Evolutionary conservation across 2,113 vertebrate species (phyloP).

Genomic region (Stomatorhinus ivindoensis): DNA sequence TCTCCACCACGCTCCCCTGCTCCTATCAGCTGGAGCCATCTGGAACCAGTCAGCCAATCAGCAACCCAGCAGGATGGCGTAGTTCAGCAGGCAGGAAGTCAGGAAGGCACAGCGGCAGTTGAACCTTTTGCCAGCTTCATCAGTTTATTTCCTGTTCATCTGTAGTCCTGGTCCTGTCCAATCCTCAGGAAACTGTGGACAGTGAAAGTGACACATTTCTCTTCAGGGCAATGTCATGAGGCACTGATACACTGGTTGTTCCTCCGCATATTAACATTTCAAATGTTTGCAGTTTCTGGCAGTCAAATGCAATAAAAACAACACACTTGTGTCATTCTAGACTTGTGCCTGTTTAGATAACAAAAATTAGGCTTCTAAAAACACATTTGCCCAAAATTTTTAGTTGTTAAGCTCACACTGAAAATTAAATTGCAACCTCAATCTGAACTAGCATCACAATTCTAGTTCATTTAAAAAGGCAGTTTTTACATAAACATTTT

Average conservation of each 20-base stretch:
- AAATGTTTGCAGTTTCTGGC: neutral
- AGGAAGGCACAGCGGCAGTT: constrained; percentile 31
- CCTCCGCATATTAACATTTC: neutral
- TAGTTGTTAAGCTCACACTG: neutral
- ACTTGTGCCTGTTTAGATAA: neutral
- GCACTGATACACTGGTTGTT: neutral
- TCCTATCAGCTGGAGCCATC: constrained; percentile 80
- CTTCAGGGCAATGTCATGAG: neutral
- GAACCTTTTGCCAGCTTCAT: constrained; percentile 40
- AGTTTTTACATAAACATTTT: neutral
- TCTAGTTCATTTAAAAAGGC: neutral
- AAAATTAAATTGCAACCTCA: neutral
- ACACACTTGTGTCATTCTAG: neutral
- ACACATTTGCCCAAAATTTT: neutral
- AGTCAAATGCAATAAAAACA: neutral
- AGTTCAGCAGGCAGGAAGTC: constrained; percentile 62
- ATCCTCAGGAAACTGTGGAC: constrained; percentile 51
- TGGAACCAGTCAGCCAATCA: constrained; percentile 64
- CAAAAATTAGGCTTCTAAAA: neutral
- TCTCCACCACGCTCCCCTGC: constrained; percentile 38
- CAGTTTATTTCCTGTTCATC: constrained; percentile 51
- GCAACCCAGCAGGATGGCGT: constrained; percentile 33
- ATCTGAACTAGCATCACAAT: neutral
- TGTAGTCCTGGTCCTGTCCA: constrained; percentile 36
- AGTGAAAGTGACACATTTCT: neutral